Evolutionary conservation across 2,888 invertebrate genomes (phyloP).

Genomic region (Drosophila pseudotakahashii): DNA sequence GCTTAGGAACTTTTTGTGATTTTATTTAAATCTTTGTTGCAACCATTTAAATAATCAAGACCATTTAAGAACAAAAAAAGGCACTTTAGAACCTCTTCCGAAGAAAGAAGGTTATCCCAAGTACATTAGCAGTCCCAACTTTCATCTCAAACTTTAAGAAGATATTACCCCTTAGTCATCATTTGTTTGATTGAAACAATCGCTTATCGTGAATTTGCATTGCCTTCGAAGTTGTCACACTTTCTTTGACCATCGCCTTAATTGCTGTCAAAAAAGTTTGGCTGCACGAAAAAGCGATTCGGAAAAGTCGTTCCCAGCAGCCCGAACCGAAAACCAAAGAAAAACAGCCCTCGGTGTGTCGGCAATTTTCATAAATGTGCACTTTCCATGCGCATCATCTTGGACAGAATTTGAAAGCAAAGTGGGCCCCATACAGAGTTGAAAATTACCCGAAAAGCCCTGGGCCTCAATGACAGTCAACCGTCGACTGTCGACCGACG

Average conservation of each 20-base stretch:
- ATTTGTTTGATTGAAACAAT: slow-evolving; percentile 33
- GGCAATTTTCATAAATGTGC: slow-evolving; percentile 70
- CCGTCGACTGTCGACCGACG: background rate
- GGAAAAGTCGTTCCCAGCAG: slow-evolving; percentile 9
- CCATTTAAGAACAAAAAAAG: background rate
- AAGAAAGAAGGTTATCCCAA: too few species aligned
- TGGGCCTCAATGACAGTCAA: slow-evolving; percentile 53
- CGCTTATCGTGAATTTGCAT: slow-evolving; percentile 35
- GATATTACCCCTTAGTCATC: slow-evolving; percentile 12
- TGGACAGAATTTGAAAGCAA: slow-evolving; percentile 55
- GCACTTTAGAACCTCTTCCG: background rate
- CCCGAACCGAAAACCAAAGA: slow-evolving; percentile 11
- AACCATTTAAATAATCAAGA: background rate
- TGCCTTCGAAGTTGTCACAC: slow-evolving; percentile 39
- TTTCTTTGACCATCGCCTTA: slow-evolving; percentile 56
- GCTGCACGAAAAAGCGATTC: slow-evolving; percentile 57
- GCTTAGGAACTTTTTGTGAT: too few species aligned
- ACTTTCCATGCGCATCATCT: slow-evolving; percentile 65
- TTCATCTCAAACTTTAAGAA: slow-evolving; percentile 8
- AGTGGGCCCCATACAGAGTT: slow-evolving; percentile 30
- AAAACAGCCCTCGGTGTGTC: slow-evolving; percentile 34
- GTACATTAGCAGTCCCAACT: slow-evolving; percentile 6
- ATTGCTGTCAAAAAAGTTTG: slow-evolving; percentile 46
- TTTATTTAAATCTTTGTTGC: too few species aligned
- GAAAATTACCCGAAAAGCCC: slow-evolving; percentile 39